phyloP scores from a whole-genome alignment of 2,113 vertebrate species.

The Bos javanicus region DNA sequence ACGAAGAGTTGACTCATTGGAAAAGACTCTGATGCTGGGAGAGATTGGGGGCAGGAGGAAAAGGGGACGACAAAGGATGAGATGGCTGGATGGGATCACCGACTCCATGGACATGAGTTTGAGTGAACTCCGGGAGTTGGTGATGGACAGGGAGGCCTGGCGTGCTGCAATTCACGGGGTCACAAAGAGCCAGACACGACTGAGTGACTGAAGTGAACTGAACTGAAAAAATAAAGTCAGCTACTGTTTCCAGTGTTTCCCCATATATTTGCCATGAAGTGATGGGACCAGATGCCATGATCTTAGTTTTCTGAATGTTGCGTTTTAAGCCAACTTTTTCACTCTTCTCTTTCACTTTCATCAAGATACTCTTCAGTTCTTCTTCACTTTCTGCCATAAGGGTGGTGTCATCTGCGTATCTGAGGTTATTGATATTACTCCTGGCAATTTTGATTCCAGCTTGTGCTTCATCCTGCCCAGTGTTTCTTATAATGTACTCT shows the following conservation, averaged over 20 bases:
- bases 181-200: no score
- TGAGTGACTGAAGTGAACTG: no score
- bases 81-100: no score
- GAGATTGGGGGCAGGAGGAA: fast-evolving
- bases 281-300: background rate
- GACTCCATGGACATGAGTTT: no score
- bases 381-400: background rate
- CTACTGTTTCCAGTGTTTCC: background rate
- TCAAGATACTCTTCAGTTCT: background rate
- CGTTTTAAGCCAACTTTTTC: background rate
- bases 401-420: background rate
- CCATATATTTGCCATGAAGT: background rate
- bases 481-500: background rate
- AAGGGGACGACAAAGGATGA: no score
- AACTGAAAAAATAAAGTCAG: background rate
- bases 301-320: background rate
- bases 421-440: background rate
- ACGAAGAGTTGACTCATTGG: no score
- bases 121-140: no score
- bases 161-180: no score
- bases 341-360: background rate
- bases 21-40: no score
- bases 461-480: background rate
- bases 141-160: no score
- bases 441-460: background rate